phyloP scores from a whole-genome alignment of 2,888 invertebrate species.

The Portevinia maculata region DNA sequence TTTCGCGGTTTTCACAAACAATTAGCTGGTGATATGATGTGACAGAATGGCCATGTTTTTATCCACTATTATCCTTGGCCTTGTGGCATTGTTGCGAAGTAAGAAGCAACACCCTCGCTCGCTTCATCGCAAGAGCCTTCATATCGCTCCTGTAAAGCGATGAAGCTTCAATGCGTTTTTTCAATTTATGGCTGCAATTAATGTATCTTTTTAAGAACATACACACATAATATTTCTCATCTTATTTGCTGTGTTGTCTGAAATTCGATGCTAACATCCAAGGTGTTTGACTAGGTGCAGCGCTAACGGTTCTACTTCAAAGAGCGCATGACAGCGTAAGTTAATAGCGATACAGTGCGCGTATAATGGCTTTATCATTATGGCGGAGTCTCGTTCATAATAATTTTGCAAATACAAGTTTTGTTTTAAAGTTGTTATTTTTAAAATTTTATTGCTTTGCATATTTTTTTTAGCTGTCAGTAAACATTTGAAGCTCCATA shows the following conservation, averaged over 20 bases:
- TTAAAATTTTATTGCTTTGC: conserved; percentile 16
- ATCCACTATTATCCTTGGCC: conserved; percentile 19
- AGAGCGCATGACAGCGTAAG: conserved; percentile 59
- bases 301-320: conserved; percentile 59
- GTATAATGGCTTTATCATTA: conserved; percentile 54
- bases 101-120: conserved; percentile 53
- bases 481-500: background rate
- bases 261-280: conserved; percentile 57
- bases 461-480: background rate
- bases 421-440: conserved; percentile 45
- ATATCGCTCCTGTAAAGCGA: conserved; percentile 8
- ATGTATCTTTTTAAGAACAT: conserved; percentile 16
- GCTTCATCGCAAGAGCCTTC: conserved; percentile 34
- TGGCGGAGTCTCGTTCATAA: conserved; percentile 16
- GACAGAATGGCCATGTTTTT: conserved; percentile 35
- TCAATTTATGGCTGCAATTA: background rate
- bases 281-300: conserved; percentile 57
- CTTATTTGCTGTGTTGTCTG: conserved; percentile 10
- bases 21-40: conserved; percentile 65
- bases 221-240: conserved; percentile 17
- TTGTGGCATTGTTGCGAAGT: conserved; percentile 1
- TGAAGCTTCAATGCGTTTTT: background rate
- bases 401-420: conserved; percentile 58
- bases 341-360: conserved; percentile 53
- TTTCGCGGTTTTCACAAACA: conserved; percentile 38